phyloP scores from a whole-genome alignment of 2,797 vertebrate species.

The Pseudochaenichthys georgianus region DNA sequence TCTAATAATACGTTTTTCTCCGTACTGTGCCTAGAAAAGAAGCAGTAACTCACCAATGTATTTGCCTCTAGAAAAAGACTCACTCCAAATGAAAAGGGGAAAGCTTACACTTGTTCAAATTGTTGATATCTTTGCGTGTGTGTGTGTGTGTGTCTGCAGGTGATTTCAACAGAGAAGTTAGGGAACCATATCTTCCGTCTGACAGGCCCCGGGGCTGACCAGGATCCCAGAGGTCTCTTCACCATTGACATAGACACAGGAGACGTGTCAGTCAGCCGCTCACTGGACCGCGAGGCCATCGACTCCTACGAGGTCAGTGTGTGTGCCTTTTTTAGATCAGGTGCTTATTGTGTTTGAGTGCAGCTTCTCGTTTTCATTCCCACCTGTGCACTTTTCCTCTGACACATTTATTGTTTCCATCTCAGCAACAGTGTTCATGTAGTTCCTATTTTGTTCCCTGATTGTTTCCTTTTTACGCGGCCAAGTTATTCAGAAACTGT shows the following conservation, averaged over 20 bases:
- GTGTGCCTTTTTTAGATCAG: neutral
- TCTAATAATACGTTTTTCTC: slow-evolving; percentile 12
- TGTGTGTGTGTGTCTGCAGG: slow-evolving; percentile 77
- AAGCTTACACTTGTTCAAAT: neutral
- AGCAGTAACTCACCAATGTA: neutral
- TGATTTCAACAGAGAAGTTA: slow-evolving; percentile 88
- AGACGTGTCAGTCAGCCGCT: slow-evolving; percentile 91
- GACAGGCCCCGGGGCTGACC: slow-evolving; percentile 93
- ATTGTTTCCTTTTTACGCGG: neutral
- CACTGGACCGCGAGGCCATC: slow-evolving; percentile 91
- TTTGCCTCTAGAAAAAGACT: slow-evolving; percentile 9
- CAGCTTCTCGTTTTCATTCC: neutral
- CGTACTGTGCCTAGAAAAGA: neutral
- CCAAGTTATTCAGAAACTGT: neutral
- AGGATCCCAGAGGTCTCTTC: slow-evolving; percentile 94
- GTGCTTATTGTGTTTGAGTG: slow-evolving; percentile 9
- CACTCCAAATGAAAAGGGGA: slow-evolving; percentile 11
- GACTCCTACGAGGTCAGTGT: slow-evolving; percentile 91
- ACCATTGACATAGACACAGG: slow-evolving; percentile 91
- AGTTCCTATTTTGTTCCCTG: neutral
- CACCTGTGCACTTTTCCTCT: neutral
- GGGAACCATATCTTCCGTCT: slow-evolving; percentile 92
- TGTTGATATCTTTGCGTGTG: slow-evolving; percentile 15
- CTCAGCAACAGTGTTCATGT: neutral
- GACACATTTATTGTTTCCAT: slow-evolving; percentile 14